Base-by-base conservation (phyloP, 2,888 invertebrate genomes). In the Diaphora mendica region DNA sequence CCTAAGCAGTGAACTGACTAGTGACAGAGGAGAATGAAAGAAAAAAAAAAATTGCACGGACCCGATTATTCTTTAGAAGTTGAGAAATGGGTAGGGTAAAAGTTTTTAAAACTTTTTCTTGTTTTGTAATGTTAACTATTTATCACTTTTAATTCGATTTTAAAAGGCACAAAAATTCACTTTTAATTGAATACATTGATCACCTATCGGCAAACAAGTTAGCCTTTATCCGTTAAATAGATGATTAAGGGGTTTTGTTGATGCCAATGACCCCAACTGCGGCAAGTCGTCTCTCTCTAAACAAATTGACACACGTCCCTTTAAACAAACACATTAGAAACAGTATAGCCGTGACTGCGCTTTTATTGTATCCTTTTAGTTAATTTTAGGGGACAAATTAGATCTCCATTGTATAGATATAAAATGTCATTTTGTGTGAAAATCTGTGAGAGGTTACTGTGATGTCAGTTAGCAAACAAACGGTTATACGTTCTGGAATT, bases 261-360 rank as follows among this genome's bases (percentile, higher is more conserved):
- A 75, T 86, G 83, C 79, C 84, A 59, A 69, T 82, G 84, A 83
- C 82, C 86, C 73, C 33, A 70, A 69, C 74, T 76, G 73, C 75
- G 80, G 78, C 81, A 80, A 79, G 84, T 81, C 80, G 81, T 82
- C 77, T 75, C 74, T 67, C 81, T 76, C 85, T 84, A 74, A 82
- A 79, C 86, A 91, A 88, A 90, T 90, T 89, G 89, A 91, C 88
- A 86, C 81, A 86, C 82, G 79, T 79, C 87, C 86, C 83, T 85
- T 84, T 82, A 85, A 87, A 89, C 88, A 88, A 86, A 88, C 80
- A 81, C 70, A 77, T 83, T 78, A 77, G 77, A 62, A 73, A 72
- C 72, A 79, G 76, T 82, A 82, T 72, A 70, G 69, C 79, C 67
- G 51, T 71, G 78, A 66, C 68, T 66, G 65, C 48, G 62, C 65